phyloP scores from a whole-genome alignment of 1,140 invertebrate species.

The Drosophila bifasciata region DNA sequence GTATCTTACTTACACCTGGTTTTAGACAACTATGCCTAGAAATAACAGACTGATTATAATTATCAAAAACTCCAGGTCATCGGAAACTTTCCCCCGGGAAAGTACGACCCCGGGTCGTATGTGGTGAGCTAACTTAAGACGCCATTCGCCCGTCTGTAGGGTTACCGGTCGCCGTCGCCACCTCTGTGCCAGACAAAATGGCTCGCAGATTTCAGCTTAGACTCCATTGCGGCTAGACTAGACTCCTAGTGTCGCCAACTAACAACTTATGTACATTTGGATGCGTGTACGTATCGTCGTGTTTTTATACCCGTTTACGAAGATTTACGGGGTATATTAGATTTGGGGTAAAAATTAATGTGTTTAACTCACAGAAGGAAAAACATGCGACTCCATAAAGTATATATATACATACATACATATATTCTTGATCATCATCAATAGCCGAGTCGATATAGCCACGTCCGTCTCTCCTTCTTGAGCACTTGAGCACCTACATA shows the following conservation, averaged over 20 bases:
- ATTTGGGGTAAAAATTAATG: too few species aligned
- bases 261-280: conserved; percentile 66
- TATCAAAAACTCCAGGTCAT: conserved; percentile 43
- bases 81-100: conserved; percentile 46
- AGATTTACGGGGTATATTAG: too few species aligned
- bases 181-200: conserved; percentile 72
- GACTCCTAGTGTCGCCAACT: conserved; percentile 75
- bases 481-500: too few species aligned
- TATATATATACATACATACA: too few species aligned
- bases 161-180: conserved; percentile 56
- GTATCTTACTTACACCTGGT: too few species aligned
- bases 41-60: conserved; percentile 2
- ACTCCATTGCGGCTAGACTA: conserved; percentile 75
- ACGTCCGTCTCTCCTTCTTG: too few species aligned
- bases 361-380: too few species aligned
- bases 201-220: conserved; percentile 76
- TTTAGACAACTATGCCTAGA: too few species aligned
- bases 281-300: conserved; percentile 19
- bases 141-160: conserved; percentile 57
- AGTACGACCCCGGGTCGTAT: conserved; percentile 19
- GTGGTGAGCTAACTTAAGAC: conserved; percentile 69
- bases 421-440: too few species aligned
- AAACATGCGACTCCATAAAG: too few species aligned
- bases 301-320: too few species aligned
- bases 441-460: too few species aligned